A percentile compares a stretch with the other conserved stretches of the same genome.
Conservation (phyloP, 1,140 invertebrate genomes). For the Drosophila ohnishii region DNA sequence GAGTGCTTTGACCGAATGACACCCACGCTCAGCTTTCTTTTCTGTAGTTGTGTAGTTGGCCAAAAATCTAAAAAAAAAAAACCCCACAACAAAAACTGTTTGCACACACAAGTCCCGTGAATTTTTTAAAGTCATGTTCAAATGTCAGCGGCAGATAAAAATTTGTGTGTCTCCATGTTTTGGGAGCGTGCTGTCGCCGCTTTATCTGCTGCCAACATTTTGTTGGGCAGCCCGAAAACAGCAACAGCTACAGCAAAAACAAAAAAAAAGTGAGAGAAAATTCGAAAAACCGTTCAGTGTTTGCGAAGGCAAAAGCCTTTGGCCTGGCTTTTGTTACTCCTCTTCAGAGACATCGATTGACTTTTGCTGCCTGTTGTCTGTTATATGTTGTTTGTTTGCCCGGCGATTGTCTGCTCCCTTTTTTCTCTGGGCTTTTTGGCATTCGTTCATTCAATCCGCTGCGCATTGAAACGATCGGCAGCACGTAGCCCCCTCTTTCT, state of each 20-base stretch:
- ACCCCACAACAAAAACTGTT: conserved; percentile 36
- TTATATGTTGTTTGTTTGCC: conserved; percentile 52
- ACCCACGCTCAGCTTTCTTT: conserved; percentile 72
- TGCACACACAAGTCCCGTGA: conserved; percentile 48
- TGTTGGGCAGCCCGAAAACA: conserved; percentile 1
- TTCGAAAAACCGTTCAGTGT: conserved; percentile 27
- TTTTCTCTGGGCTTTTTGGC: conserved; percentile 22
- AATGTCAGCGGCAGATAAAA: conserved; percentile 72
- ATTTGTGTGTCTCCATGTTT: conserved; percentile 70
- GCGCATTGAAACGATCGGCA: conserved; percentile 42
- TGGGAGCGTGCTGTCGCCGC: conserved; percentile 65
- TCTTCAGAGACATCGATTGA: conserved; percentile 65
- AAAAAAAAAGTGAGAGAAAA: conserved; percentile 20
- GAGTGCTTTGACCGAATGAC: conserved; percentile 73
- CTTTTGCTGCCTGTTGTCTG: conserved; percentile 56
- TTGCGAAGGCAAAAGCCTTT: conserved; percentile 21
- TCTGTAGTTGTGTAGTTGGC: conserved; percentile 42
- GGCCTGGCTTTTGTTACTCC: conserved; percentile 56
- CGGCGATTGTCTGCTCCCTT: conserved; percentile 53
- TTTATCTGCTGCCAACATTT: conserved; percentile 46
- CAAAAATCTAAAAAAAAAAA: conserved; percentile 23
- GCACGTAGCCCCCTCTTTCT: conserved; percentile 29
- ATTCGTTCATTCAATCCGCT: conserved; percentile 55
- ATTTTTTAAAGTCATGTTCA: conserved; percentile 62
- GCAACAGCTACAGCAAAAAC: not conserved